These are phyloP conservation scores for Neoseiulus cucumeris DNA, from an alignment of 1,140 invertebrate species.

Conservation along the genomic window DNA sequence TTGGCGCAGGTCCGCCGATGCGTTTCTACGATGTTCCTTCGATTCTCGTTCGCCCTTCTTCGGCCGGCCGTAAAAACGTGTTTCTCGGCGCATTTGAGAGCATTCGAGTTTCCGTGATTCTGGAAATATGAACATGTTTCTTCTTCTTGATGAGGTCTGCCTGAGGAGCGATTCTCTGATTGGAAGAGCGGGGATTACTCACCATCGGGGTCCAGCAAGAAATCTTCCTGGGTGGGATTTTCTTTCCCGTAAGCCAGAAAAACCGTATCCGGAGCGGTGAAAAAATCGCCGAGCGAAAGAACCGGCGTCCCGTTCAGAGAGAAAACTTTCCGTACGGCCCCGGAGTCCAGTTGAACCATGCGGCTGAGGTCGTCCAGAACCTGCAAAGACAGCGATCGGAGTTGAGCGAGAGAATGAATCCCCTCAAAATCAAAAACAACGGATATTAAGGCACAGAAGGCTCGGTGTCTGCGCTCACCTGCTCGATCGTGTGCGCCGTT, in stretches of 20 bases:
- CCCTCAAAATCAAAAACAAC: too few relatives aligned
- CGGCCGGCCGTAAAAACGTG: conserved; percentile 1
- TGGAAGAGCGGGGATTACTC: not conserved
- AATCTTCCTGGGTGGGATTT: conserved; percentile 58
- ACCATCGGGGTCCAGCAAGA: conserved; percentile 72
- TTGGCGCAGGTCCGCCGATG: not conserved
- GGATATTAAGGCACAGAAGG: too few relatives aligned
- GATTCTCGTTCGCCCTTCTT: not conserved
- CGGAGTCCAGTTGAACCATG: conserved; percentile 72
- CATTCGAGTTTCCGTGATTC: not conserved
- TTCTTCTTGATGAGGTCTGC: not conserved
- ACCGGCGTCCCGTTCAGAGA: conserved; percentile 59
- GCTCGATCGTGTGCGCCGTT: conserved; percentile 80
- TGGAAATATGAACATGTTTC: not conserved
- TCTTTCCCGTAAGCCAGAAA: conserved; percentile 86
- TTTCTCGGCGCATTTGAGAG: conserved; percentile 9
- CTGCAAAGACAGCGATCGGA: not conserved
- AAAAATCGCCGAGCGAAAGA: conserved; percentile 55
- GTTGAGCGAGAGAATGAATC: too few relatives aligned
- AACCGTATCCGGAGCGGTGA: conserved; percentile 49
- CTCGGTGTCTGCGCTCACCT: conserved; percentile 28
- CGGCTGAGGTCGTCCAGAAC: conserved; percentile 76
- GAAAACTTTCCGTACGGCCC: conserved; percentile 77
- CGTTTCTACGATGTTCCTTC: not conserved
- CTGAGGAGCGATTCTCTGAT: not conserved